phyloP scores from a whole-genome alignment of 2,888 invertebrate genomes.

The Augiades crinisus region DNA sequence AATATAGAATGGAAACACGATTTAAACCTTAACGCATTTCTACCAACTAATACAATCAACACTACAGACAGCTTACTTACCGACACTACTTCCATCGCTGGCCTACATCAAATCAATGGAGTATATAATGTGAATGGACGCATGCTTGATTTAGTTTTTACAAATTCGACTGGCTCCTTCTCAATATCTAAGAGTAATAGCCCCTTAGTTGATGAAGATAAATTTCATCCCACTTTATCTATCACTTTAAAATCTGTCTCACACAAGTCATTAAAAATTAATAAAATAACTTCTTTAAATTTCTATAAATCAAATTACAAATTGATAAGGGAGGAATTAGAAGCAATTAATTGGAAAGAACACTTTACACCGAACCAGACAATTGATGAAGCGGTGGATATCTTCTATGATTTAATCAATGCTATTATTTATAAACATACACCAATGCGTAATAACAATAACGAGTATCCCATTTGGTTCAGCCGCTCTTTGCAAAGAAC shows the following conservation, averaged over 20 bases:
- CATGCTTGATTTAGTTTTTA: constrained; percentile 3
- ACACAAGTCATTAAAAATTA: not conserved
- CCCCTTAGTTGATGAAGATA: constrained; percentile 1
- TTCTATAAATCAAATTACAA: not conserved
- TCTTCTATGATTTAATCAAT: not conserved
- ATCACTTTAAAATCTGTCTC: not conserved
- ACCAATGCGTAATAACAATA: not conserved
- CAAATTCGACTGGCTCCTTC: not conserved
- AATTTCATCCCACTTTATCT: not conserved
- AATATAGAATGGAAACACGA: constrained; percentile 3
- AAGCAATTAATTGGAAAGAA: not conserved
- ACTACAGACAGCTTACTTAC: not conserved
- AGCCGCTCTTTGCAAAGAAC: not conserved
- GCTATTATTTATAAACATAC: not conserved
- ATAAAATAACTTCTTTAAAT: not conserved
- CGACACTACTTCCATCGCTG: not conserved
- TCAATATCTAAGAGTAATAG: not conserved
- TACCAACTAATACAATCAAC: not conserved
- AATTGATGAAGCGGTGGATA: not conserved
- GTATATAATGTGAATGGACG: not conserved
- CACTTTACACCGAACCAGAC: not conserved
- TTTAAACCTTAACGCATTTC: not conserved
- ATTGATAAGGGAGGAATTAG: not conserved
- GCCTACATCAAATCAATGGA: not conserved
- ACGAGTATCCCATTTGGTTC: constrained; percentile 1